Evolutionary conservation across 2,888 invertebrate species (phyloP).

Genomic region (Caenorhabditis sp.): DNA sequence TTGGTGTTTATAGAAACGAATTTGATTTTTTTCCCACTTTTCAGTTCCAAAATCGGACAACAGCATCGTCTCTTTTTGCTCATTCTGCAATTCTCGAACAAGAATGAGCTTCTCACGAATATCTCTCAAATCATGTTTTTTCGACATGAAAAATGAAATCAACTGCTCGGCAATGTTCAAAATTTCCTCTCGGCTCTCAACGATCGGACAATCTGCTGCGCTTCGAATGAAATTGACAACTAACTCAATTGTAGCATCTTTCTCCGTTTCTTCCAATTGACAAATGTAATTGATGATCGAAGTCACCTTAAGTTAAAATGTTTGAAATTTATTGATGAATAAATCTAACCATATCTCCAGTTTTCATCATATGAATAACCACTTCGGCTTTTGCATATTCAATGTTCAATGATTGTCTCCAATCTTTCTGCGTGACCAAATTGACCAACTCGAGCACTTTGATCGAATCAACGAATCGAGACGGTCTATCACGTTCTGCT

Average conservation of each 20-base stretch:
- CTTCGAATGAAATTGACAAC: slow-evolving; percentile 29
- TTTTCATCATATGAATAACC: slow-evolving; percentile 29
- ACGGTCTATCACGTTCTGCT: slow-evolving; percentile 21
- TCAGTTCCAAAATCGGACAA: slow-evolving; percentile 25
- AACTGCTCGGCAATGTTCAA: slow-evolving; percentile 24
- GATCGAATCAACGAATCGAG: slow-evolving; percentile 30
- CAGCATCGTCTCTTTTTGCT: slow-evolving; percentile 7
- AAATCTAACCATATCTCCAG: background rate
- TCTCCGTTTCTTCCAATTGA: slow-evolving; percentile 21
- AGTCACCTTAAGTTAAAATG: slow-evolving; percentile 12
- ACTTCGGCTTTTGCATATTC: slow-evolving; percentile 23
- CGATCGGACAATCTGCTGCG: slow-evolving; percentile 27
- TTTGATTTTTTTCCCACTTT: slow-evolving; percentile 11
- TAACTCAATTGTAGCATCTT: slow-evolving; percentile 11
- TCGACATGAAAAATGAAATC: slow-evolving; percentile 15
- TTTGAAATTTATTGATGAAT: slow-evolving; percentile 1
- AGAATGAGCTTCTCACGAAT: slow-evolving; percentile 13
- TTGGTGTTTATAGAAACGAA: background rate
- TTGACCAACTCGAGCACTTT: slow-evolving; percentile 23
- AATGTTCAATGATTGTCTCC: slow-evolving; percentile 4
- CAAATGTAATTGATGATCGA: slow-evolving; percentile 33
- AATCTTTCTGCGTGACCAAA: slow-evolving; percentile 8
- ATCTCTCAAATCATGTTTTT: slow-evolving; percentile 8
- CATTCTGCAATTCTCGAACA: slow-evolving; percentile 23
- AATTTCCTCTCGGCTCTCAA: slow-evolving; percentile 10